Base-by-base conservation (phyloP, 2,113 vertebrate genomes). In the Phoxinus phoxinus region DNA sequence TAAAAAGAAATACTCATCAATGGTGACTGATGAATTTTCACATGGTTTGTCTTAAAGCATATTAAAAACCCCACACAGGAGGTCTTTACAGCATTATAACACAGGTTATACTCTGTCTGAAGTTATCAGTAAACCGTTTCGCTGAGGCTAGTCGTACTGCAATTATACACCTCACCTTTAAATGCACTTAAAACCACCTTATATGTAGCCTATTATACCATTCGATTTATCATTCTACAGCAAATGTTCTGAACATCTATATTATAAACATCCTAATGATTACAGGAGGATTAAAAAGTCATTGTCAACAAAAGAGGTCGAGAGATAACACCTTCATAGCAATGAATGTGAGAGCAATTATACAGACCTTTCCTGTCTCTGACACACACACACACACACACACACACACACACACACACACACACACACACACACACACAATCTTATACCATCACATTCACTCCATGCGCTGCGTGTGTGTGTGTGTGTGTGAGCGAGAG, bases 371-470 rank as follows among this genome's bases (percentile, higher is more conserved):
- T 59, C 32, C 35, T 53, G 6, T 76, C 19, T 76, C 15, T 30
- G 13, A 23, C 76, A 78, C 76, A 71, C 81, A 35, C 46, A 56
- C 65, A 56, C 65, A 35, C 67, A 44, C 82, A 74, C n/a, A 27
- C n/a, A n/a, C n/a, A n/a, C n/a, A n/a, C n/a, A n/a, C n/a, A n/a
- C n/a, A 48, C 41, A 56, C 65, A 83, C 44, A 69, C 80, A 83
- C 81, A 23, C 76, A 78, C 76, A 71, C 81, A 35, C 46, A 56
- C 65, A 56, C 65, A 35, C 67, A 44, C 82, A 74, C n/a, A 27
- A 0, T 58, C 76, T 35, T 27, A 79, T 46, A 23, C 51, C 17
- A 30, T 78, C 27, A 58, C 71, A 46, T n/a, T 71, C 32, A 17
- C 17, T 35, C 19, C 4, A 0, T 48, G 13, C 12, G 0, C 23